Evolutionary conservation across 2,797 vertebrate genomes (phyloP).

Genomic region (Masticophis lateralis): DNA sequence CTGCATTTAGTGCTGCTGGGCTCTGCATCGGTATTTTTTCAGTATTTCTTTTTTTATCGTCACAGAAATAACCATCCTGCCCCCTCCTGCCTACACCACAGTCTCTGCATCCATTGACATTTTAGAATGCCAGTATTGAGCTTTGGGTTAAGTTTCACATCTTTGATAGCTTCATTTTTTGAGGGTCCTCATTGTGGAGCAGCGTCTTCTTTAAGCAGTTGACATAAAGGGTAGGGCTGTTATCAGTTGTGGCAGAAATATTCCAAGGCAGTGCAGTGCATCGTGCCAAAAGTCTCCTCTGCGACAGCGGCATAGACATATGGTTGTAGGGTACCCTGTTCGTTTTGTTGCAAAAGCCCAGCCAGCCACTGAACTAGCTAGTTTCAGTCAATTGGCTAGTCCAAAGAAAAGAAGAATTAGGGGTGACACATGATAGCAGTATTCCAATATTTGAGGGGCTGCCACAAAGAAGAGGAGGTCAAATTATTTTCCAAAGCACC

Average conservation of each 20-base stretch:
- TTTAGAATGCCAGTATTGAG: background rate
- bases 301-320: background rate
- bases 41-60: background rate
- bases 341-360: background rate
- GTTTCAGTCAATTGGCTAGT: too few species aligned
- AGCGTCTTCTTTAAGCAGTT: background rate
- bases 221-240: background rate
- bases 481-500: background rate
- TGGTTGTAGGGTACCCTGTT: background rate
- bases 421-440: background rate
- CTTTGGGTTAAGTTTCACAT: background rate
- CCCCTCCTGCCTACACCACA: background rate
- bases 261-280: background rate
- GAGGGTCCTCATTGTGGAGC: background rate
- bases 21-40: background rate
- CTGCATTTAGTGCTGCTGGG: background rate
- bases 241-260: background rate
- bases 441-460: background rate
- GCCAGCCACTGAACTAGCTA: background rate
- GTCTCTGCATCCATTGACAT: background rate
- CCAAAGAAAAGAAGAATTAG: too few species aligned
- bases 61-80: background rate
- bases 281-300: background rate
- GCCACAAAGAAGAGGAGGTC: background rate
- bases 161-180: background rate